These are phyloP conservation scores for Fragum sueziense DNA, from an alignment of 2,888 invertebrate genomes.

Conservation along the genomic window DNA sequence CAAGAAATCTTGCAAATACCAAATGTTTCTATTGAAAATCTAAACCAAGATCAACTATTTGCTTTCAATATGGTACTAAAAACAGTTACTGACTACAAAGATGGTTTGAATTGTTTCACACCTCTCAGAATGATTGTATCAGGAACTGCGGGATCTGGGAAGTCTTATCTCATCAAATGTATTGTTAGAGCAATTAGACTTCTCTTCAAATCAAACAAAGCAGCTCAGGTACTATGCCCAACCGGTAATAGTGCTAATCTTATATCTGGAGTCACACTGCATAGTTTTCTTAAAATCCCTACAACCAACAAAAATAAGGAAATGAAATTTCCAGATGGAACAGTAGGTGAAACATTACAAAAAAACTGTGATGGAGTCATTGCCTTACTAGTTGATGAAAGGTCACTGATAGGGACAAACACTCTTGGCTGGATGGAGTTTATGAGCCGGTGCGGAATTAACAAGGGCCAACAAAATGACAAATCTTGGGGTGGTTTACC, in stretches of 20 bases:
- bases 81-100: conserved; percentile 27
- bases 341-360: conserved; percentile 47
- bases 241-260: conserved; percentile 64
- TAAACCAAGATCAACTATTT: conserved; percentile 59
- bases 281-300: conserved; percentile 60
- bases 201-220: conserved; percentile 43
- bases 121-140: conserved; percentile 51
- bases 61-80: conserved; percentile 59
- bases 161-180: conserved; percentile 59
- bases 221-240: conserved; percentile 60
- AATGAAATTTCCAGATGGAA: conserved; percentile 56
- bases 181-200: conserved; percentile 45
- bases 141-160: conserved; percentile 62
- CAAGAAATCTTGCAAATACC: too few species aligned
- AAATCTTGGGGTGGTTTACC: conserved; percentile 58
- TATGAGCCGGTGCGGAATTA: conserved; percentile 32
- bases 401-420: conserved; percentile 52
- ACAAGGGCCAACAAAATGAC: conserved; percentile 1
- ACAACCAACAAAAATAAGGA: conserved; percentile 39
- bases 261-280: conserved; percentile 55
- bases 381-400: conserved; percentile 60
- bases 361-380: conserved; percentile 46
- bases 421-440: conserved; percentile 56
- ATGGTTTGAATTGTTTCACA: conserved; percentile 17
- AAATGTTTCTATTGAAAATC: too few species aligned